A percentile compares a stretch with the other conserved stretches of the same genome.
phyloP scores from a whole-genome alignment of 2,888 invertebrate species.

The Phortica magna region DNA sequence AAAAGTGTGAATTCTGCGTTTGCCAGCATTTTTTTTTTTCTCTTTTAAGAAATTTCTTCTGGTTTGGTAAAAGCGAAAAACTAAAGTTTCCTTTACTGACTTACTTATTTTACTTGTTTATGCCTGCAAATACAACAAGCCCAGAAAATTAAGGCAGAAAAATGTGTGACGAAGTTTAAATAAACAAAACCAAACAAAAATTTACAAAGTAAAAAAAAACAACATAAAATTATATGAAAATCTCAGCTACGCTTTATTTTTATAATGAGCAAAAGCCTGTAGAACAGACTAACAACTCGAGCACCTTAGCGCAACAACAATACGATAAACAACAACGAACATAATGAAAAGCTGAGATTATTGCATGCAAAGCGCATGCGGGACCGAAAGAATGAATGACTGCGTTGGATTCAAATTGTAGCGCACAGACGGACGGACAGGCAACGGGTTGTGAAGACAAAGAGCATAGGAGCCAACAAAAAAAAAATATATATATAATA shows the following conservation, averaged over 20 bases:
- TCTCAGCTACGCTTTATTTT: conserved; percentile 2
- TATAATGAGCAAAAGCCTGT: conserved; percentile 10
- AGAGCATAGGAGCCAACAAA: background rate
- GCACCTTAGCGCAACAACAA: background rate
- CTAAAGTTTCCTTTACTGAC: conserved; percentile 6
- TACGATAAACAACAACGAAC: background rate
- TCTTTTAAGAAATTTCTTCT: background rate
- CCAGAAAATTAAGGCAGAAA: conserved; percentile 13
- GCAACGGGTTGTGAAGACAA: background rate
- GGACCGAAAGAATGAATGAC: conserved; percentile 32
- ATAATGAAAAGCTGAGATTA: conserved; percentile 18
- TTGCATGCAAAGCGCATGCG: conserved; percentile 28
- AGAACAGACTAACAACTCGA: background rate
- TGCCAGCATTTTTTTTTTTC: background rate
- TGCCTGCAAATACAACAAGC: conserved; percentile 10
- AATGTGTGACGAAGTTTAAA: background rate
- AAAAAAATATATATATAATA: conserved; percentile 2
- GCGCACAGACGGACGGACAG: conserved; percentile 8
- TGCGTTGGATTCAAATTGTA: background rate
- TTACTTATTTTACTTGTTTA: background rate
- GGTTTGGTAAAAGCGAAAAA: background rate
- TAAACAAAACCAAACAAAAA: background rate
- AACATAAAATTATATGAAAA: background rate
- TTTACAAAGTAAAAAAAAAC: background rate
- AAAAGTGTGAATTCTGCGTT: conserved; percentile 7